Percentiles rank a stretch among this genome's conserved stretches.
These are phyloP conservation scores for Trinectes maculatus DNA, from an alignment of 2,113 vertebrate species.

Conservation along the genomic window DNA sequence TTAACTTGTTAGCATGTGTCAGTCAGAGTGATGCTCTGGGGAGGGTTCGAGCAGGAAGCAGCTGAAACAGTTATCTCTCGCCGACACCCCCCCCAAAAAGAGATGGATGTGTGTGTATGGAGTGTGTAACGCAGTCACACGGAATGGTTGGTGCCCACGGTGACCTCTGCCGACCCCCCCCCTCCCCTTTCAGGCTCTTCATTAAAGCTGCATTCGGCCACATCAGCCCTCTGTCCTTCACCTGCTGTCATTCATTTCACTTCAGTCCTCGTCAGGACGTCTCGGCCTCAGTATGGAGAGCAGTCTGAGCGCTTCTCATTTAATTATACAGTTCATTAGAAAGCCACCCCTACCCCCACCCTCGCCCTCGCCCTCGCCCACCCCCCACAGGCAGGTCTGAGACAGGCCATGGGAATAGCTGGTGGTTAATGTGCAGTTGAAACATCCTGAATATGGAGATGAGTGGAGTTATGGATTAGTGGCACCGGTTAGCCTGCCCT, in stretches of 20 bases:
- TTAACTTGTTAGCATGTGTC: slow-evolving; percentile 81
- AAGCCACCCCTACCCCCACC: slow-evolving; percentile 8
- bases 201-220: slow-evolving; percentile 73
- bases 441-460: slow-evolving; percentile 73
- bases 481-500: slow-evolving; percentile 64
- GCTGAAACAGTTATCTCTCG: slow-evolving; percentile 55
- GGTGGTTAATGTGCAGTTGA: slow-evolving; percentile 65
- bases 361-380: background rate
- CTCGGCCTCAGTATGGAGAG: slow-evolving; percentile 13
- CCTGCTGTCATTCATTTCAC: slow-evolving; percentile 68
- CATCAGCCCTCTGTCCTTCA: slow-evolving; percentile 69
- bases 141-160: slow-evolving; percentile 11
- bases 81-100: slow-evolving; percentile 41
- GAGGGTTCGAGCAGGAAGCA: slow-evolving; percentile 60
- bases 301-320: slow-evolving; percentile 66
- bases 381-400: slow-evolving; percentile 24
- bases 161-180: slow-evolving; percentile 47
- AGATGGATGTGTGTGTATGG: background rate
- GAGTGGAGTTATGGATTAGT: slow-evolving; percentile 63
- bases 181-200: slow-evolving; percentile 36
- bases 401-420: slow-evolving; percentile 46
- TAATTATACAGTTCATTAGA: slow-evolving; percentile 78
- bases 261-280: slow-evolving; percentile 51
- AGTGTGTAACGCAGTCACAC: background rate
- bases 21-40: slow-evolving; percentile 63